Conservation (phyloP, 2,888 invertebrate species). For the Eupithecia dodoneata region DNA sequence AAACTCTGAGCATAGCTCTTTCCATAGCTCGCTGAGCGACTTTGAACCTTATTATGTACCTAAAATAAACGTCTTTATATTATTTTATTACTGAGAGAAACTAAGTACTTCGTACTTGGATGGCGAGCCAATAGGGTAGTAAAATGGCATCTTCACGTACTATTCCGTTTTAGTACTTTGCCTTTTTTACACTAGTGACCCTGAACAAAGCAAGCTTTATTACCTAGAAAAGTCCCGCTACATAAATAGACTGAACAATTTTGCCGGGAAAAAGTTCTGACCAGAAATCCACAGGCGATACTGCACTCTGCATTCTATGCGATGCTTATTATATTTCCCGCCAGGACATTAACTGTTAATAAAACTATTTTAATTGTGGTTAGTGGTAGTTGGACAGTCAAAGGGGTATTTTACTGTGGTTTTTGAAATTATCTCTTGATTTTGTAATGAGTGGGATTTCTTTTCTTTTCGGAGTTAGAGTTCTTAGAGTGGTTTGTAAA, state of each 20-base stretch:
- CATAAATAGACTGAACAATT: neutral
- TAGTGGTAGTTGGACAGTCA: conserved; percentile 12
- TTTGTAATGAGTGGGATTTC: no score
- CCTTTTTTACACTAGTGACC: neutral
- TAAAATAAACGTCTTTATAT: no score
- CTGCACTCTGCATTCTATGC: conserved; percentile 37
- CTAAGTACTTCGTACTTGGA: no score
- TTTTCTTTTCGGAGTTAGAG: no score
- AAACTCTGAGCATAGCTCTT: no score
- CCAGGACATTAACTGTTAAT: conserved; percentile 66
- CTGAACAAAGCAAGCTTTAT: neutral
- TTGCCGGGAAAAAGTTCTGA: conserved; percentile 31
- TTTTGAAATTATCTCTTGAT: neutral
- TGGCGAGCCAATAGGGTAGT: neutral
- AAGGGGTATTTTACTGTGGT: neutral
- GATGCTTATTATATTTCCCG: conserved; percentile 77
- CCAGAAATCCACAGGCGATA: conserved; percentile 62
- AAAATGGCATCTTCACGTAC: neutral
- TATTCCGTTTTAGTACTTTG: neutral
- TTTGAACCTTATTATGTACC: no score
- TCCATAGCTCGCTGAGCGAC: no score
- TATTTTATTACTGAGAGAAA: no score
- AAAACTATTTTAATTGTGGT: conserved; percentile 59
- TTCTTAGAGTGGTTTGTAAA: no score
- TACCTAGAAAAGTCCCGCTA: neutral